A percentile compares a stretch with the other conserved stretches of the same genome.
These are phyloP conservation scores for Hyphantria cunea DNA, from an alignment of 1,140 invertebrate species.

Conservation along the genomic window DNA sequence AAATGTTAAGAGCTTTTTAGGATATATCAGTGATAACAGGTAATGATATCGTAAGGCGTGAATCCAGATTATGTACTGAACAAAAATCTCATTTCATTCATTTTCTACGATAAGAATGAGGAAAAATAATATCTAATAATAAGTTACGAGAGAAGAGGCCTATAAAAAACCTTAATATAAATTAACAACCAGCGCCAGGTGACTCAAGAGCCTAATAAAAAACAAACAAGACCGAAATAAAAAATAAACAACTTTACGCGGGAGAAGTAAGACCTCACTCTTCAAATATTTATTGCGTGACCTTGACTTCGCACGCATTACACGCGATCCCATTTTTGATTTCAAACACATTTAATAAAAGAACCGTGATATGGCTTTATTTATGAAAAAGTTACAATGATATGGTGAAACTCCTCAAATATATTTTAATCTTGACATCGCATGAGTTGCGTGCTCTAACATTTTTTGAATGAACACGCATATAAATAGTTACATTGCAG, in stretches of 20 bases:
- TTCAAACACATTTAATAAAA: not conserved
- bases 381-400: not conserved
- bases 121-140: no score
- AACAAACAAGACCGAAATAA: conserved; percentile 23
- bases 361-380: not conserved
- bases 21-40: no score
- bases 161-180: conserved; percentile 23
- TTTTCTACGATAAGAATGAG: no score
- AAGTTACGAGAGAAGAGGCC: not conserved
- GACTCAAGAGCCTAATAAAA: conserved; percentile 23
- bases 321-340: not conserved
- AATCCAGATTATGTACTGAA: no score
- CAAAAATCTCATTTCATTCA: no score
- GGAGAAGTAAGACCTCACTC: conserved; percentile 9
- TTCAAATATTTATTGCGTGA: conserved; percentile 6
- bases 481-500: no score
- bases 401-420: not conserved
- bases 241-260: conserved; percentile 14
- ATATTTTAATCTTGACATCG: no score
- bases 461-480: no score
- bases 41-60: no score
- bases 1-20: no score
- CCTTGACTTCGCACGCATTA: conserved; percentile 1
- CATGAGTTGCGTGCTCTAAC: no score
- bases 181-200: conserved; percentile 15